phyloP scores from a whole-genome alignment of 2,797 vertebrate genomes.

The Helicolenus hilgendorfi region DNA sequence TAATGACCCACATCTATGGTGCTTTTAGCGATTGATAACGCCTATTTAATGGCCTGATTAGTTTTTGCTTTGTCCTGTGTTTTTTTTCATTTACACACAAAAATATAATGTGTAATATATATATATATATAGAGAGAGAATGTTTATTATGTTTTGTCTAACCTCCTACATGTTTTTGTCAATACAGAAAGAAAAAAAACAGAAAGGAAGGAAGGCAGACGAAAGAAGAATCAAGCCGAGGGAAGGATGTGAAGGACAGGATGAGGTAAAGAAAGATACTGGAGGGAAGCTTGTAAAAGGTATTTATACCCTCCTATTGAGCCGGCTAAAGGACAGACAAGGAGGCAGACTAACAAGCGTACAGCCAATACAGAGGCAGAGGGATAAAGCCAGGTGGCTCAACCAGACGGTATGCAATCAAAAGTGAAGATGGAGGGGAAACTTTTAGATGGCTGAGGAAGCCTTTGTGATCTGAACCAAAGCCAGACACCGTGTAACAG shows the following conservation, averaged over 20 bases:
- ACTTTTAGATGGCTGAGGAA: conserved; percentile 36
- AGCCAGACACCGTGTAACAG: conserved; percentile 36
- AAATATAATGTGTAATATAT: neutral
- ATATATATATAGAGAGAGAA: conserved; percentile 20
- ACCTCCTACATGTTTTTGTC: conserved; percentile 46
- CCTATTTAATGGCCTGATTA: no score
- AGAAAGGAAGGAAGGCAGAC: conserved; percentile 81
- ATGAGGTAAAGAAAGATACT: conserved; percentile 75
- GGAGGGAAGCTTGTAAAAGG: conserved; percentile 73
- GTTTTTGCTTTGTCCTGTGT: neutral
- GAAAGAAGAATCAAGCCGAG: conserved; percentile 71
- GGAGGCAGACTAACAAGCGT: conserved; percentile 57
- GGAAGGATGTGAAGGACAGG: conserved; percentile 84
- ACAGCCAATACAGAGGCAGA: conserved; percentile 32
- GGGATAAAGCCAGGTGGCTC: conserved; percentile 48
- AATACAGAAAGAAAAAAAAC: conserved; percentile 42
- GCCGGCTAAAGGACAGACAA: conserved; percentile 37
- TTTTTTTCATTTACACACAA: neutral
- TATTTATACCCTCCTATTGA: conserved; percentile 76
- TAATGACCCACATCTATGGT: no score
- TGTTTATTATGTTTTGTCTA: conserved; percentile 66
- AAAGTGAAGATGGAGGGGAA: conserved; percentile 48
- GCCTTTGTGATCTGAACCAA: conserved; percentile 47
- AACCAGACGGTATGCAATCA: conserved; percentile 56
- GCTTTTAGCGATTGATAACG: no score